Evolutionary conservation across 1,140 invertebrate genomes (phyloP), one percentile per base, ranked within the genome.

Genomic region (Pantala flavescens): DNA sequence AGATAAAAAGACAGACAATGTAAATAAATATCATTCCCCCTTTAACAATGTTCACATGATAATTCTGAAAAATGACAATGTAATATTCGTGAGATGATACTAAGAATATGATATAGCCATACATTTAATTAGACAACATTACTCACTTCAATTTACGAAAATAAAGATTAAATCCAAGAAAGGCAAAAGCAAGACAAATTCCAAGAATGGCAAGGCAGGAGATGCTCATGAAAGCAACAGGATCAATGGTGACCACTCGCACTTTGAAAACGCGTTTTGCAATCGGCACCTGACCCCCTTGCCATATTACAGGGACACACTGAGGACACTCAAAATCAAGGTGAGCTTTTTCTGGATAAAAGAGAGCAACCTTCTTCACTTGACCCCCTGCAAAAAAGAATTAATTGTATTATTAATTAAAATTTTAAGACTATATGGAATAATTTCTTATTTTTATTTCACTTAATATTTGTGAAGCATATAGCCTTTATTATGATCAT

Each of bases 81-180:
- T n/a, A n/a, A n/a, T n/a, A n/a, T n/a, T n/a, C n/a, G n/a, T n/a
- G n/a, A n/a, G n/a, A n/a, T n/a, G n/a, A n/a, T n/a, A n/a, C n/a
- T n/a, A n/a, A n/a, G n/a, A n/a, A n/a, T n/a, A n/a, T n/a, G n/a
- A n/a, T n/a, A n/a, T n/a, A n/a, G n/a, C n/a, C n/a, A n/a, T n/a
- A n/a, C n/a, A n/a, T n/a, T n/a, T n/a, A n/a, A n/a, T n/a, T n/a
- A n/a, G n/a, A n/a, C n/a, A 36, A 5, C 2, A 63, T 23, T 74
- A 83, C 87, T 84, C 86, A 95, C 91, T 94, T 95, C 80, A 93
- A 86, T 79, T 91, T 90, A 74, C 93, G 86, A 82, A 94, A 94
- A 83, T 93, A 91, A 72, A 96, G 84, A 83, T 96, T 97, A 81
- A 96, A 95, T 43, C 88, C 88, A 23, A 97, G 84, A 80, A 95